These are phyloP conservation scores for Penaeus japonicus DNA, from an alignment of 1,140 invertebrate species.

Conservation along the genomic window DNA sequence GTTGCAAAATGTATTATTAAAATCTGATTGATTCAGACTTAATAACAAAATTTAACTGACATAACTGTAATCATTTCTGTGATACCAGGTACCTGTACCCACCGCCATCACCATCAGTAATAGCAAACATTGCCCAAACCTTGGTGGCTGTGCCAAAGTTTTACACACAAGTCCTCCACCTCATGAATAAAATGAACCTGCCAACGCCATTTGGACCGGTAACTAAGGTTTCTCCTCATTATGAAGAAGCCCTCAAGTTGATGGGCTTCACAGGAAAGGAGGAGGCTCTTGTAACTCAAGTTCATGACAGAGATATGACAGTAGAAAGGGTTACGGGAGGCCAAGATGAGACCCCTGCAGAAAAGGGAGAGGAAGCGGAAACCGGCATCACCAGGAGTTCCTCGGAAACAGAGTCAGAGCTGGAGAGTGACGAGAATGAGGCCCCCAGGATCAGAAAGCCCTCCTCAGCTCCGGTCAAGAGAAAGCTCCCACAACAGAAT, in stretches of 20 bases:
- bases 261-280: slow-evolving; percentile 24
- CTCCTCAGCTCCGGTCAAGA: slow-evolving; percentile 69
- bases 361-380: neutral
- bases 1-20: no score
- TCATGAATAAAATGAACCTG: slow-evolving; percentile 96
- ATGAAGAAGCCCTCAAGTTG: slow-evolving; percentile 47
- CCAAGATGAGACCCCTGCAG: neutral
- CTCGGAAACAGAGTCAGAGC: slow-evolving; percentile 74
- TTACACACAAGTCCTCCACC: slow-evolving; percentile 86
- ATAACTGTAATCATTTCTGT: neutral
- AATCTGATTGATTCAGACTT: no score
- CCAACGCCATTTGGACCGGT: slow-evolving; percentile 81
- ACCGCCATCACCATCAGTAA: slow-evolving; percentile 74
- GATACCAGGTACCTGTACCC: slow-evolving; percentile 68
- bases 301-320: slow-evolving; percentile 61
- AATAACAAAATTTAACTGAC: no score
- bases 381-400: neutral
- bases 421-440: slow-evolving; percentile 76
- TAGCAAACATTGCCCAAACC: slow-evolving; percentile 81
- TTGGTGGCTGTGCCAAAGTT: slow-evolving; percentile 79
- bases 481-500: slow-evolving; percentile 68
- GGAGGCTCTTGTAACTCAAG: slow-evolving; percentile 55
- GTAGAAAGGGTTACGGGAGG: neutral
- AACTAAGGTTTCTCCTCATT: slow-evolving; percentile 59
- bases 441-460: slow-evolving; percentile 59